Evolutionary conservation across 2,113 vertebrate species (phyloP), one percentile per base, ranked within the genome.

Genomic region (Galemys pyrenaicus): DNA sequence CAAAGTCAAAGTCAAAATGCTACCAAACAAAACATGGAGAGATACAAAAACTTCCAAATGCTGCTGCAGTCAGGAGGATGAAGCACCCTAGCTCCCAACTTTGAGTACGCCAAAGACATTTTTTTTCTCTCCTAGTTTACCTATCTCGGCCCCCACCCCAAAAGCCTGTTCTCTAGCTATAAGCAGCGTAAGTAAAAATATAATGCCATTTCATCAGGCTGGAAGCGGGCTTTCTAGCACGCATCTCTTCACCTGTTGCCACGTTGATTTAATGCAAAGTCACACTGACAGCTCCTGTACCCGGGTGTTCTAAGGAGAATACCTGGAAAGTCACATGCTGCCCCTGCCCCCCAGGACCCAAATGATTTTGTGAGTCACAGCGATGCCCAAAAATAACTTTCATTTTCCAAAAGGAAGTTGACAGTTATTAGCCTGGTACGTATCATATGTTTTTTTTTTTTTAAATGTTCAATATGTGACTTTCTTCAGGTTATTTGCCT

Each of bases 111-210:
- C 68, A 92, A 90, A 94, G 89, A 58, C 30, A 80, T 32, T 10
- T 56, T 56, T 9, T 56, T 22, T 22, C 54, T 56, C 20, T 56
- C 54, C 51, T 56, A 5, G 64, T 87, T 70, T 30, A 86, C 35
- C 82, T 93, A 60, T 51, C 51, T 68, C 89, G 22, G 93, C 65
- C 56, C 65, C 56, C 64, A 39, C 58, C 71, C 75, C 62, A 94
- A 78, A 94, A 93, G 51, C 6, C 58, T 39, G 37, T 28, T 60
- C 6, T 46, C 46, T 19, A 54, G 75, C 32, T 54, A 73, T 54
- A 30, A 92, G 35, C n/a, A 84, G 26, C 65, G 35, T 39, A n/a
- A 64, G 32, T 35, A 44, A 92, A 35, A 88, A 79, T 20, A 68
- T 16, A 11, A 28, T 6, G 26, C 8, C 32, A 49, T 81, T 92